Base-by-base conservation (phyloP, 2,888 invertebrate genomes). In the Apamea epomidion region DNA sequence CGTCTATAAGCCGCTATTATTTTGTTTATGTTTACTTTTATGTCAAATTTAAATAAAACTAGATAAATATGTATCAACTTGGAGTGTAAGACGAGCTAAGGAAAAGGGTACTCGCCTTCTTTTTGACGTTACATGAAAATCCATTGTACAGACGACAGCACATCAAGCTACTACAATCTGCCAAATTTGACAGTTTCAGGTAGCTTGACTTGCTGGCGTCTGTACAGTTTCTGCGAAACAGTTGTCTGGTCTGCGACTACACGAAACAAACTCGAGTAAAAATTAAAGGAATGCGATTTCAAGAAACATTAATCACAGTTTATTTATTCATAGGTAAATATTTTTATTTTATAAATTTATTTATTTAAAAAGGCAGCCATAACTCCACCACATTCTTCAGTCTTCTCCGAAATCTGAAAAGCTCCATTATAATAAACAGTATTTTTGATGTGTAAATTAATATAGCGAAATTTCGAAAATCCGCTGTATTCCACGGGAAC, bases 371-470 rank as follows among this genome's bases (percentile, higher is more conserved):
- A 25, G 5, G n/a, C 42, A 77, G 4, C 16, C 8, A 21, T 45
- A 10, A 54, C 25, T 74, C 2, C 16, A 54, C 25, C 18, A 21
- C 21, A 82, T 21, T n/a, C 42, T 21, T 25, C 42, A 60, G 8
- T 58, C 45, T 60, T 81, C 12, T 60, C 37, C n/a, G n/a, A 37
- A n/a, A 42, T 51, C 3, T 29, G 51, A n/a, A 64, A 62, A 73
- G 21, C 37, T 62, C 12, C 42, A n/a, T 62, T 78, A 65, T 42
- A 2, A 32, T 69, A 16, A 74, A 32, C 8, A 29, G 10, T 1
- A 42, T 48, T 69, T 62, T 45, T 42, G 21, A 65, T 58, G 12
- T 48, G 10, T 8, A 81, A 83, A 71, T 86, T 80, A 62, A 64
- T 79, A 51, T 16, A 62, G 37, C 8, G 51, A 37, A 37, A 70